Evolutionary conservation across 1,140 invertebrate species (phyloP).

Genomic region (Pantala flavescens): DNA sequence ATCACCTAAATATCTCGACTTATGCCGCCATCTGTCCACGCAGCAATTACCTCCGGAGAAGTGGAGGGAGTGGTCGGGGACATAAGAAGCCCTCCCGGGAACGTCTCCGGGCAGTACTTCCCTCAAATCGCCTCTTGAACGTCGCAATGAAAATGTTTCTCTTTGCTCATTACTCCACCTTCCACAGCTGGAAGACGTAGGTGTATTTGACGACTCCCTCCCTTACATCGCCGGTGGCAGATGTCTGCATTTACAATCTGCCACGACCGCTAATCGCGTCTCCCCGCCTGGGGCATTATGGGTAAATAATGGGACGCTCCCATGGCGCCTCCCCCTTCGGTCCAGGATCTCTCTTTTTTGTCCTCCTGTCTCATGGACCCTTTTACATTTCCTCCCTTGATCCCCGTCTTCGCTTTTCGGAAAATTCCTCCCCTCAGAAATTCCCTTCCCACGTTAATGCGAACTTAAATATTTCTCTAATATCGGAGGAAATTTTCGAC

Average conservation of each 20-base stretch:
- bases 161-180: neutral
- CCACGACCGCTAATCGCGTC: neutral
- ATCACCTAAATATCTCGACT: neutral
- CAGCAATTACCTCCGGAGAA: neutral
- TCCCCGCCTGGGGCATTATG: neutral
- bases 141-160: neutral
- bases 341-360: neutral
- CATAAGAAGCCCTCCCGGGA: neutral
- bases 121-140: neutral
- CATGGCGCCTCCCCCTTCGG: neutral
- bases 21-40: neutral
- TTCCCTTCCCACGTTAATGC: neutral
- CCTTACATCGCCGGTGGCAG: neutral
- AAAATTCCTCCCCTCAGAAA: neutral
- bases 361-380: neutral
- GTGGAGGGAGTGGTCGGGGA: too few relatives aligned
- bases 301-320: neutral
- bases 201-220: neutral
- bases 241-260: neutral
- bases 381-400: neutral
- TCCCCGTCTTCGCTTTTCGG: neutral
- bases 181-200: neutral
- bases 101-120: neutral
- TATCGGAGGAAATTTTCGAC: too few relatives aligned
- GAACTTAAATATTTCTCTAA: too few relatives aligned